These are phyloP conservation scores for Cepphus grylle DNA, from an alignment of 2,113 vertebrate genomes.

Conservation along the genomic window DNA sequence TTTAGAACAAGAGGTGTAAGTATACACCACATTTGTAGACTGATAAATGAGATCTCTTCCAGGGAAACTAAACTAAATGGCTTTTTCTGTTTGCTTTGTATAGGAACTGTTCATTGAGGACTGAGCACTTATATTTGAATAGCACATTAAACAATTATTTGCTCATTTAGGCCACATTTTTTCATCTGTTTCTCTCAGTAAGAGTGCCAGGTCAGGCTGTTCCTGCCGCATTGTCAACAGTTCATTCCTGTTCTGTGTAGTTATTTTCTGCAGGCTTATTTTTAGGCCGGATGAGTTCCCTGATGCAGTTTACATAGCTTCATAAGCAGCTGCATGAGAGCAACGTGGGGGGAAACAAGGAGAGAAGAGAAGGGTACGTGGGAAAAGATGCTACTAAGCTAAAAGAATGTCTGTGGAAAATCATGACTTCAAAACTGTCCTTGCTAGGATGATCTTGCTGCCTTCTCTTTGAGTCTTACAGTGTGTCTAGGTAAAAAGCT, in stretches of 20 bases:
- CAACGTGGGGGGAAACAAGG: neutral
- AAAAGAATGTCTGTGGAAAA: neutral
- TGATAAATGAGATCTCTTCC: neutral
- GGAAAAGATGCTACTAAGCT: neutral
- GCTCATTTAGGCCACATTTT: neutral
- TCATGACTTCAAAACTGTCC: neutral
- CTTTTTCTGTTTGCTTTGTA: constrained; percentile 24
- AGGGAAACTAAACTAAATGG: neutral
- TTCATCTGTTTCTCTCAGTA: neutral
- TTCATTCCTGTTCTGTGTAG: neutral
- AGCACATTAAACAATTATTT: neutral
- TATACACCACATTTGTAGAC: neutral
- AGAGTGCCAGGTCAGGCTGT: neutral
- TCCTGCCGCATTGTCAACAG: neutral
- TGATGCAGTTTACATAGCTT: neutral
- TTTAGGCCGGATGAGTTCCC: neutral
- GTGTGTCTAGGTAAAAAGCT: neutral
- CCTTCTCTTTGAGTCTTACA: neutral
- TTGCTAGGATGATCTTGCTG: neutral
- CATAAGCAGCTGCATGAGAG: neutral
- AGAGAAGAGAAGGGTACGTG: neutral
- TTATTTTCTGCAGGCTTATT: neutral
- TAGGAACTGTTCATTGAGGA: constrained; percentile 1
- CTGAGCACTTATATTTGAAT: constrained; percentile 8
- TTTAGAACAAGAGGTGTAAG: neutral